Conservation (phyloP, 2,797 vertebrate species). For the Onychomys arenicola region DNA sequence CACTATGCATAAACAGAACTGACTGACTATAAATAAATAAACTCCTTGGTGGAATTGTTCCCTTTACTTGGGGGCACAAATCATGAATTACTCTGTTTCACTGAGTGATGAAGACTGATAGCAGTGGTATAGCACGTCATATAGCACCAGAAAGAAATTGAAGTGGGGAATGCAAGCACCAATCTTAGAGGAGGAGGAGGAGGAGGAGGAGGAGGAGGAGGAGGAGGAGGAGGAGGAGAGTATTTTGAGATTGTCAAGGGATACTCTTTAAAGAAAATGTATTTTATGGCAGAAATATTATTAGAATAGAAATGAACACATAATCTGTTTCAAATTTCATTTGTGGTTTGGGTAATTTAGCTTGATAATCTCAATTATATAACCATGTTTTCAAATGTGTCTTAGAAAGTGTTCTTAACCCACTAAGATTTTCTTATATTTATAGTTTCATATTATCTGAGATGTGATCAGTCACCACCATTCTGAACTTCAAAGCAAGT, state of each 20-base stretch:
- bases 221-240: neutral
- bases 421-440: neutral
- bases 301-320: neutral
- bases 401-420: neutral
- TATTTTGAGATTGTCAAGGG: neutral
- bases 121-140: neutral
- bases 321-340: neutral
- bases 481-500: neutral
- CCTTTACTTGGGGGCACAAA: slow-evolving; percentile 46
- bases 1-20: slow-evolving; percentile 66
- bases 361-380: slow-evolving; percentile 3
- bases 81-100: neutral
- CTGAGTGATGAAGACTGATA: neutral
- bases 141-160: neutral
- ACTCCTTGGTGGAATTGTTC: slow-evolving; percentile 56
- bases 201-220: neutral
- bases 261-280: neutral
- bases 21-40: slow-evolving; percentile 82
- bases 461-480: neutral
- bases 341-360: neutral
- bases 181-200: neutral
- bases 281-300: neutral
- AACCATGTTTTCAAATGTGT: neutral
- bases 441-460: neutral
- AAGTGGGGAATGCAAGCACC: neutral